These are phyloP conservation scores for Hypsopygia costalis DNA, from an alignment of 2,888 invertebrate species.

Conservation along the genomic window DNA sequence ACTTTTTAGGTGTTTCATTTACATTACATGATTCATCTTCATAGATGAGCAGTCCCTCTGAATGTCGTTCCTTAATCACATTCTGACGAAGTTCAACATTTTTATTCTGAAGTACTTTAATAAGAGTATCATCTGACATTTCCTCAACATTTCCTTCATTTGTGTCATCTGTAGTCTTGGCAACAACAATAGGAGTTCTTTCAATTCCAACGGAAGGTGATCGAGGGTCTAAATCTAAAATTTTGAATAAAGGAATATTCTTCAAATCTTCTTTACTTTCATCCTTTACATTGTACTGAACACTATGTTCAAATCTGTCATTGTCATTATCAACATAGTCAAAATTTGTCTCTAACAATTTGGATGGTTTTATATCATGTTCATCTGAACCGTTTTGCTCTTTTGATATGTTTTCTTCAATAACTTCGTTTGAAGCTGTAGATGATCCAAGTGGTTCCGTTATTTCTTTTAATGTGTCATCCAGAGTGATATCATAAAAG, in stretches of 20 bases:
- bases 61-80: constrained; percentile 44
- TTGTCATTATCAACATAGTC: constrained; percentile 71
- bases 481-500: constrained; percentile 55
- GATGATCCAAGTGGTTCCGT: constrained; percentile 63
- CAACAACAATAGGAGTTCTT: constrained; percentile 68
- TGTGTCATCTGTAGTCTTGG: constrained; percentile 38
- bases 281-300: constrained; percentile 16
- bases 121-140: constrained; percentile 69
- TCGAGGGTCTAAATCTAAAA: constrained; percentile 63
- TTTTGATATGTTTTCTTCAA: constrained; percentile 52
- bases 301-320: constrained; percentile 35
- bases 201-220: constrained; percentile 72
- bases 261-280: constrained; percentile 23
- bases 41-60: constrained; percentile 78
- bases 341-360: constrained; percentile 81
- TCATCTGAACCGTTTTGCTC: constrained; percentile 27
- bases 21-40: constrained; percentile 68
- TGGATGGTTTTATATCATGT: constrained; percentile 43
- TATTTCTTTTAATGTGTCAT: constrained; percentile 54
- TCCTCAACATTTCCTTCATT: constrained; percentile 61
- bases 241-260: constrained; percentile 41
- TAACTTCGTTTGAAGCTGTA: constrained; percentile 60
- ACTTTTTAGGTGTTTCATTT: constrained; percentile 57
- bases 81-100: constrained; percentile 52
- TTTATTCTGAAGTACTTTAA: constrained; percentile 62